A percentile compares a stretch with the other conserved stretches of the same genome.
phyloP scores from a whole-genome alignment of 2,888 invertebrate species.

The Parelbella ahira region DNA sequence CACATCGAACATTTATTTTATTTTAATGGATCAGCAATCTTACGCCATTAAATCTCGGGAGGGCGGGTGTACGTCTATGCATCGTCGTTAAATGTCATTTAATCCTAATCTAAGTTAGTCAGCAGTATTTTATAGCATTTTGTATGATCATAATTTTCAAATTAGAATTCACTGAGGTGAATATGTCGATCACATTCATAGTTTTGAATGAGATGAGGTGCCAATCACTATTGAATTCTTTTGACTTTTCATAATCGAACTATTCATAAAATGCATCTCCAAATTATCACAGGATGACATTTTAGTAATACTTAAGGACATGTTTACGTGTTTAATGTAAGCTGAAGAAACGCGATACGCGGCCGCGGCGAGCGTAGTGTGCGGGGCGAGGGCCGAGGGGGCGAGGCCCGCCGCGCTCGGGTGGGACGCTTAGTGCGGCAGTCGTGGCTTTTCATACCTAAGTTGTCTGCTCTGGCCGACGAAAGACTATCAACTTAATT shows the following conservation, averaged over 20 bases:
- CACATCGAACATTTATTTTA: conserved; percentile 32
- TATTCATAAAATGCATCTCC: conserved; percentile 15
- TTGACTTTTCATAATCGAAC: conserved; percentile 5
- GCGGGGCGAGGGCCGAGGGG: no score
- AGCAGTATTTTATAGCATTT: conserved; percentile 33
- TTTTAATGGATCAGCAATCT: conserved; percentile 5
- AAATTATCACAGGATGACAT: conserved; percentile 2
- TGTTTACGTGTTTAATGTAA: conserved; percentile 4
- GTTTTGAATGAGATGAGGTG: conserved; percentile 18
- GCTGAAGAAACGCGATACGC: neutral
- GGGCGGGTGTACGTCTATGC: no score
- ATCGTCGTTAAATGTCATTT: conserved; percentile 17
- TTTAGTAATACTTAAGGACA: conserved; percentile 12
- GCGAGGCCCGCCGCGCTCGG: no score
- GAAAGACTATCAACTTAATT: conserved; percentile 73
- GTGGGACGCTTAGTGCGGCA: no score
- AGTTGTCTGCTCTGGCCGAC: conserved; percentile 67
- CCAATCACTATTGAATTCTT: conserved; percentile 15
- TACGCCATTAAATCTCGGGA: conserved; percentile 1
- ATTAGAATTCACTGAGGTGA: no score
- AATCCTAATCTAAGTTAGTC: conserved; percentile 30
- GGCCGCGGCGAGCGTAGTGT: no score
- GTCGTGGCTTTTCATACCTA: conserved; percentile 53
- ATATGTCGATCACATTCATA: no score
- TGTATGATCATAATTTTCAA: conserved; percentile 19